phyloP scores from a whole-genome alignment of 2,888 invertebrate species.

The Sarcophaga subvicina region DNA sequence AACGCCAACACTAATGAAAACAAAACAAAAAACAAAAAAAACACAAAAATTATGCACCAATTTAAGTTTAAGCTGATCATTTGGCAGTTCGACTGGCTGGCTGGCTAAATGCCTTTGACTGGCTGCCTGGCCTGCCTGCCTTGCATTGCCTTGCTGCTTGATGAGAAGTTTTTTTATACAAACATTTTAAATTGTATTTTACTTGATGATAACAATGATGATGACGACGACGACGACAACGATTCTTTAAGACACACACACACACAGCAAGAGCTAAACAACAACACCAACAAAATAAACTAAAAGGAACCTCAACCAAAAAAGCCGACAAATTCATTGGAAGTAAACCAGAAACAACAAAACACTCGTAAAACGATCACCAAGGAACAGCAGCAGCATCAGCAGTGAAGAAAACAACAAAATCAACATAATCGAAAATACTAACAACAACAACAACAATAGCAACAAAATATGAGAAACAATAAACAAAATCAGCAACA shows the following conservation, averaged over 20 bases:
- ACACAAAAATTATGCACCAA: no score
- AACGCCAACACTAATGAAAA: conserved; percentile 6
- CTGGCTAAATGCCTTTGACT: no score
- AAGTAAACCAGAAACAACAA: conserved; percentile 31
- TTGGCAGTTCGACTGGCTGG: not conserved
- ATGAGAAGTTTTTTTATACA: conserved; percentile 55
- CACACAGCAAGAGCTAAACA: not conserved
- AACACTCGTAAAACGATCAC: conserved; percentile 37
- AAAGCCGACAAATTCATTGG: conserved; percentile 69
- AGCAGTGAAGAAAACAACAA: conserved; percentile 6
- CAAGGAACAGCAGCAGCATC: not conserved
- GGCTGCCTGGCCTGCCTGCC: not conserved
- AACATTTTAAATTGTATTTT: conserved; percentile 63
- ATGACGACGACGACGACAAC: no score
- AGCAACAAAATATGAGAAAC: conserved; percentile 45
- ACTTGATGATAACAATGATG: conserved; percentile 33
- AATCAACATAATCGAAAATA: conserved; percentile 11
- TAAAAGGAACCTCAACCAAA: not conserved
- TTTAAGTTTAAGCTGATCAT: no score
- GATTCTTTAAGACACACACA: conserved; percentile 61
- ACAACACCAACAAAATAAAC: no score
- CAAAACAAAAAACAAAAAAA: no score
- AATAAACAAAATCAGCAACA: conserved; percentile 45
- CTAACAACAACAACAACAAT: conserved; percentile 37
- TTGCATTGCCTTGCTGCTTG: not conserved